These are phyloP conservation scores for Lepidochitona cinerea DNA, from an alignment of 2,888 invertebrate genomes.

Conservation along the genomic window DNA sequence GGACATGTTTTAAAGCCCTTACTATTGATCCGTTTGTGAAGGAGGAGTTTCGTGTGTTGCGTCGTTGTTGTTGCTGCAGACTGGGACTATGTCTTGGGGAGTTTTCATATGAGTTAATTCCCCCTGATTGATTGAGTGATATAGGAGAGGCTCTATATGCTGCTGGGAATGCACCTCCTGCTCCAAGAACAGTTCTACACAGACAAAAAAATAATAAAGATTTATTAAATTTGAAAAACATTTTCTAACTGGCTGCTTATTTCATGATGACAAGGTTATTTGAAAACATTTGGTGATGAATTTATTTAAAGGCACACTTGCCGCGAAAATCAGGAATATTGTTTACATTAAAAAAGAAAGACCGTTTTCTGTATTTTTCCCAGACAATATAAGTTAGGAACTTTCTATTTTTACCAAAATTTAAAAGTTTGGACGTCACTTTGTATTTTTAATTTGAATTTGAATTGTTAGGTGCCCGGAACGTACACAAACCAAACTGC, in stretches of 20 bases:
- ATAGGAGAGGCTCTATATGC: not conserved
- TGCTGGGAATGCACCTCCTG: not conserved
- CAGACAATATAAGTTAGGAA: no score
- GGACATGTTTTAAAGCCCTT: not conserved
- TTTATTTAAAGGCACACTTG: not conserved
- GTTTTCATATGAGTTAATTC: not conserved
- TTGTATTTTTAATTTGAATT: no score
- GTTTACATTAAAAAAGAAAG: no score
- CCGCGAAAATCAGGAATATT: no score
- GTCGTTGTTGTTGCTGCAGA: no score
- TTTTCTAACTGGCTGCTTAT: not conserved
- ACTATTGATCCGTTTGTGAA: not conserved
- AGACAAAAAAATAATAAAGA: not conserved
- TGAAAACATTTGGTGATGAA: not conserved
- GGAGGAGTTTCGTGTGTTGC: not conserved
- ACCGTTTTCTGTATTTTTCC: no score
- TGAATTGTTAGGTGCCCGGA: no score
- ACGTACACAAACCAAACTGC: no score
- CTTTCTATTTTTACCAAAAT: no score
- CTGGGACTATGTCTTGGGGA: not conserved
- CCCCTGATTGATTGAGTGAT: not conserved
- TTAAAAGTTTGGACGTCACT: no score
- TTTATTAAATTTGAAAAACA: not conserved
- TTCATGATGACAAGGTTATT: not conserved
- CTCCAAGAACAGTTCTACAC: not conserved